Percentiles rank a stretch among this genome's conserved stretches.
Conservation (phyloP, 2,797 vertebrate species). For the Xenentodon cancila region DNA sequence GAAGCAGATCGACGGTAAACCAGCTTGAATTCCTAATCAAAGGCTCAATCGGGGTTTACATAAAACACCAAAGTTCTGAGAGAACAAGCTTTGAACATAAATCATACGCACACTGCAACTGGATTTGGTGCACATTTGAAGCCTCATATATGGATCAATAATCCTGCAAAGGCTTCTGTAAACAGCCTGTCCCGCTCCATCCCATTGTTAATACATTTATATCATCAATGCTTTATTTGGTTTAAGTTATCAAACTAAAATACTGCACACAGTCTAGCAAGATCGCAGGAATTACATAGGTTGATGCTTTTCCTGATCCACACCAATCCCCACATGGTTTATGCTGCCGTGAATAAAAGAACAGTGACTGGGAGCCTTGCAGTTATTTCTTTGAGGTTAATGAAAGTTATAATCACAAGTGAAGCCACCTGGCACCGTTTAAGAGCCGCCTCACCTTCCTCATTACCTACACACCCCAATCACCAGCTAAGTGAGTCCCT, state of each 20-base stretch:
- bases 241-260: slow-evolving; percentile 52
- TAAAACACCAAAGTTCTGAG: slow-evolving; percentile 3
- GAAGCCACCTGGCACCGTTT: slow-evolving; percentile 28
- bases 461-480: slow-evolving; percentile 32
- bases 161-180: slow-evolving; percentile 4
- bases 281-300: slow-evolving; percentile 49
- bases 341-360: slow-evolving; percentile 53
- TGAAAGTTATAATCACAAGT: slow-evolving; percentile 56
- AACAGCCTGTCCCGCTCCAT: neutral
- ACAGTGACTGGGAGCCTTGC: slow-evolving; percentile 33
- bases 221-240: slow-evolving; percentile 48
- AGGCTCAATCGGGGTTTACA: slow-evolving; percentile 12
- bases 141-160: slow-evolving; percentile 33
- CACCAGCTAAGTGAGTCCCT: slow-evolving; percentile 38
- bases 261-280: slow-evolving; percentile 37
- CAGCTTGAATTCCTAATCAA: slow-evolving; percentile 26
- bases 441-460: slow-evolving; percentile 22
- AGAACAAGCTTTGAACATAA: slow-evolving; percentile 37
- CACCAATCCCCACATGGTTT: slow-evolving; percentile 49
- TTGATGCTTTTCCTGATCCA: slow-evolving; percentile 35
- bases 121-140: slow-evolving; percentile 20
- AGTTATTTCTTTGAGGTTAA: slow-evolving; percentile 63
- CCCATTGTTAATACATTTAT: slow-evolving; percentile 31
- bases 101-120: slow-evolving; percentile 10
- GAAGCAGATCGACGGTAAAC: slow-evolving; percentile 15